Evolutionary conservation across 2,888 invertebrate genomes (phyloP), one percentile per base, ranked within the genome.

Genomic region (Lepidocyrtoides sp.): DNA sequence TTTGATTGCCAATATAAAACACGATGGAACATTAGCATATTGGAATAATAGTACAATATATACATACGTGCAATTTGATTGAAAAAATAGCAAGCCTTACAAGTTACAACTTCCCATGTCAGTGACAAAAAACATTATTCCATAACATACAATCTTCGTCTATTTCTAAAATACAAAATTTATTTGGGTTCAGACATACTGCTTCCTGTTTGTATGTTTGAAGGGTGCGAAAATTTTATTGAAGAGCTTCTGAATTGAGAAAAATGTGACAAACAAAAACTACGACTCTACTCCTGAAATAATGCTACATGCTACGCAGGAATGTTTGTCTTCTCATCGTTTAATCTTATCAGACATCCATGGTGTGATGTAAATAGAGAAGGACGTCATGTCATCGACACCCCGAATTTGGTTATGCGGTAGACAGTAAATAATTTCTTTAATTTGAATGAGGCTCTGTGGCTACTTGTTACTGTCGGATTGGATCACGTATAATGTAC

Each of bases 351-450:
- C 90, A 81, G 54, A 77, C 51, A 82, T 77, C n/a, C 77, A 57
- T 81, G 85, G 90, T 90, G 90, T 85, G 90, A 90, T 90, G 90
- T 90, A 90, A 90, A 69, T 81, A 54, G 85, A 90, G 90, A 90
- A 89, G 85, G 90, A 90, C 90, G 90, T 90, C 90, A 90, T 90
- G 90, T 90, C 90, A 90, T 90, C 90, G 90, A 90, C 90, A 90
- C 90, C 90, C 90, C 90, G 85, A 90, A 90, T 90, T 90, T 90
- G 90, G 90, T 54, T 17, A 77, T 79, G 90, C 32, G 72, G 79
- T 77, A 60, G 90, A 90, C 90, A 90, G 90, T 90, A 90, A 90
- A 90, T 90, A 90, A 90, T 90, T 90, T 90, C 90, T 85, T 69
- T 90, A 85, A 90, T 90, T 90, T 90, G 90, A 85, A 85, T 90